These are phyloP conservation scores for Oxycera nigricornis DNA, from an alignment of 2,888 invertebrate genomes.

Conservation along the genomic window DNA sequence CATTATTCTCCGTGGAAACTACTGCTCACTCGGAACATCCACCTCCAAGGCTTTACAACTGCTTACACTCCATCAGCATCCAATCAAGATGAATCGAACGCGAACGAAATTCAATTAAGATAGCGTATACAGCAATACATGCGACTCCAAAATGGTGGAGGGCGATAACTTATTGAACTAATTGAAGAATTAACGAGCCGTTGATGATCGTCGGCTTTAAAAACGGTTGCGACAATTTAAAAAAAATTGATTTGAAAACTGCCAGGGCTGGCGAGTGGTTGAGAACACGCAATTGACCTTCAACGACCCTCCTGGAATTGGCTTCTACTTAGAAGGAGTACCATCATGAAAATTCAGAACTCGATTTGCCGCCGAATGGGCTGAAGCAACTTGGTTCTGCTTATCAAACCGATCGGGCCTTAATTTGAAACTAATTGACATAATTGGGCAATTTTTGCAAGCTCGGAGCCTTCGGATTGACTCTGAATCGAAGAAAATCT, in stretches of 20 bases:
- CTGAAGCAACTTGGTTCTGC: conserved; percentile 9
- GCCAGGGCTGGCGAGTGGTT: neutral
- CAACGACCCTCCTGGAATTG: neutral
- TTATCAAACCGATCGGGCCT: conserved; percentile 12
- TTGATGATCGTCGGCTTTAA: conserved; percentile 1
- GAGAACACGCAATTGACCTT: neutral
- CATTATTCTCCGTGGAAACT: neutral
- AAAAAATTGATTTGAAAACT: neutral
- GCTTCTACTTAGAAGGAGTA: neutral
- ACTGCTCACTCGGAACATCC: neutral
- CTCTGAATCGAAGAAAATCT: too few relatives aligned
- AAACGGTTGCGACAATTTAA: conserved; percentile 20
- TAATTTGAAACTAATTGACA: conserved; percentile 16
- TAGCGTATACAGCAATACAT: conserved; percentile 4
- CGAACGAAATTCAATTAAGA: conserved; percentile 33
- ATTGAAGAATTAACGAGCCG: conserved; percentile 22
- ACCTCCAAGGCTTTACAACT: neutral
- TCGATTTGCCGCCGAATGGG: conserved; percentile 9
- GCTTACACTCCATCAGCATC: conserved; percentile 12
- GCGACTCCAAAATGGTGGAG: conserved; percentile 23
- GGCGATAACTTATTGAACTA: conserved; percentile 13
- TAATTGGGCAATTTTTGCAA: too few relatives aligned
- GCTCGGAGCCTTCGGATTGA: too few relatives aligned
- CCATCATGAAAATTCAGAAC: neutral
- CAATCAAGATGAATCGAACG: conserved; percentile 22